These are phyloP conservation scores for Brachionus rotundiformis DNA, from an alignment of 1,140 invertebrate species.

Conservation along the genomic window DNA sequence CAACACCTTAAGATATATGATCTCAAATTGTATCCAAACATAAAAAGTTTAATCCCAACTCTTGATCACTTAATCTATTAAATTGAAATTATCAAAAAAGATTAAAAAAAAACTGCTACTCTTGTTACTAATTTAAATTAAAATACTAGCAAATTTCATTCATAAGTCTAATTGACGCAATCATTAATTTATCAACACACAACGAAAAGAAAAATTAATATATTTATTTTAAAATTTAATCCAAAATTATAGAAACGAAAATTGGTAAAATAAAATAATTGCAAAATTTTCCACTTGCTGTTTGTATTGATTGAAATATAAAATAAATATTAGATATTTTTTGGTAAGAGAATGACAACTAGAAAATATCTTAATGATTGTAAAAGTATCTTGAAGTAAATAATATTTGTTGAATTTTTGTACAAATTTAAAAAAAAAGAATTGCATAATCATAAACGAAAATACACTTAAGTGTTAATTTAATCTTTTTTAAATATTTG, in stretches of 20 bases:
- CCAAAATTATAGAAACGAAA: not conserved
- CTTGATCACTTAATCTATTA: slow-evolving; percentile 19
- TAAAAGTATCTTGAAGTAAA: slow-evolving; percentile 20
- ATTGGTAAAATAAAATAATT: not conserved
- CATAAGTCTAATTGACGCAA: not conserved
- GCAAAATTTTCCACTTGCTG: not conserved
- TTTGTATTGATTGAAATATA: slow-evolving; percentile 1
- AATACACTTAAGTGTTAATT: slow-evolving; percentile 36
- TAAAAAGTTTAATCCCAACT: slow-evolving; percentile 14
- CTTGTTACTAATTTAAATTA: not conserved
- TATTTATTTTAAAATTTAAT: not conserved
- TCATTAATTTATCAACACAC: not conserved
- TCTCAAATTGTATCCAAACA: not conserved
- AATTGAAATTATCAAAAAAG: slow-evolving; percentile 12
- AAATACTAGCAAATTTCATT: not conserved
- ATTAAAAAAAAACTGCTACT: slow-evolving; percentile 1
- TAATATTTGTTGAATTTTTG: slow-evolving; percentile 17
- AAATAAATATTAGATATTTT: not conserved
- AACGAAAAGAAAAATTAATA: not conserved
- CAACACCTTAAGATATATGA: not conserved
- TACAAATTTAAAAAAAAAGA: not conserved
- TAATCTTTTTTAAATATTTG: slow-evolving; percentile 43
- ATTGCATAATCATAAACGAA: slow-evolving; percentile 1
- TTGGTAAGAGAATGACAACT: not conserved
- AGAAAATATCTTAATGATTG: slow-evolving; percentile 8